Conservation (phyloP, 2,888 invertebrate genomes). For the Limnephilus lunatus region DNA sequence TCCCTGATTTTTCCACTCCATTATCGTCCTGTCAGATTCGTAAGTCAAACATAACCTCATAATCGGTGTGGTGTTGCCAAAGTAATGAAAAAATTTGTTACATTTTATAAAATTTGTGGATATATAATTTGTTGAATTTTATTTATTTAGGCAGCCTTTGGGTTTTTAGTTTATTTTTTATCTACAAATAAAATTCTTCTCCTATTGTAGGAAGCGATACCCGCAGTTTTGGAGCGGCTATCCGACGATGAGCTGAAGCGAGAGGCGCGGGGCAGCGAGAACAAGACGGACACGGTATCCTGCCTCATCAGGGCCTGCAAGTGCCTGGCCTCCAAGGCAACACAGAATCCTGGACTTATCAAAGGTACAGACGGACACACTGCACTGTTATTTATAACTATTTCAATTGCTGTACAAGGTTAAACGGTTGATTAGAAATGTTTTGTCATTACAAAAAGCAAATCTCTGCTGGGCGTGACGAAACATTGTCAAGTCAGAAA, state of each 20-base stretch:
- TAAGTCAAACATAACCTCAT: not conserved
- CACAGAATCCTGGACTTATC: conserved; percentile 86
- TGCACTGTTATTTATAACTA: not conserved
- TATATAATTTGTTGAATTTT: not conserved
- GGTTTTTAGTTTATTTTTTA: not conserved
- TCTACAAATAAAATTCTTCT: not conserved
- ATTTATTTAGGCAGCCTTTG: not conserved
- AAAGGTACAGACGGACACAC: conserved; percentile 73
- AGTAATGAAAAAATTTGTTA: not conserved
- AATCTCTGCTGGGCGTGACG: too few species aligned
- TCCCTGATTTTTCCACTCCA: too few species aligned
- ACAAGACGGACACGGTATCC: conserved; percentile 96
- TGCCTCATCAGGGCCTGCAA: conserved; percentile 95
- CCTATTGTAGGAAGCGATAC: conserved; percentile 87
- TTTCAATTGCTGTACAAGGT: not conserved
- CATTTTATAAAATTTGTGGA: not conserved
- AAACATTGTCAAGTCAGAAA: too few species aligned
- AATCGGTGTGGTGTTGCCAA: too few species aligned
- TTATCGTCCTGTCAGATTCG: too few species aligned
- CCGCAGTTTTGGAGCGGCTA: conserved; percentile 92
- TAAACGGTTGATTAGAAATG: not conserved
- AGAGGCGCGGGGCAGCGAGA: conserved; percentile 94
- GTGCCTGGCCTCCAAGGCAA: conserved; percentile 90
- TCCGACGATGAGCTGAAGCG: conserved; percentile 97
- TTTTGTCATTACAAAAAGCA: too few species aligned